A percentile compares a stretch with the other conserved stretches of the same genome.
Evolutionary conservation across 2,113 vertebrate genomes (phyloP).

Genomic region (Narcine bancroftii): DNA sequence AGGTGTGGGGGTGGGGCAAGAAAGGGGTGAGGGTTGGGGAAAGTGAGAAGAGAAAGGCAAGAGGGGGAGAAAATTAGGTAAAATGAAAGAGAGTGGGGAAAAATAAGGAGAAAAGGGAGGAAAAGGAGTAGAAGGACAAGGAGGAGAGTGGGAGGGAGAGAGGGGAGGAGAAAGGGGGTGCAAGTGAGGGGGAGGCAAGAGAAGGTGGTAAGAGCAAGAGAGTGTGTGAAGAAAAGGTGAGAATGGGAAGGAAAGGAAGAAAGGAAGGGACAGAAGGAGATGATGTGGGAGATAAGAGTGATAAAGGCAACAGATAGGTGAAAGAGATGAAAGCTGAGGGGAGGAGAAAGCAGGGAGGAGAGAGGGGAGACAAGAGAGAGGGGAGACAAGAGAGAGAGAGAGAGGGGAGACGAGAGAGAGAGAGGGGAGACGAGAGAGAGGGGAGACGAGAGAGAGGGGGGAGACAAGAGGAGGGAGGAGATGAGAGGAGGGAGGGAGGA

Average conservation of each 20-base stretch:
- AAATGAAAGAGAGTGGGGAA: not conserved
- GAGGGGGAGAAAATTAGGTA: no score
- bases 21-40: not conserved
- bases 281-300: not conserved
- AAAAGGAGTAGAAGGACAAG: no score
- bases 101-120: not conserved
- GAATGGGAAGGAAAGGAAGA: not conserved
- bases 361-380: not conserved
- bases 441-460: no score
- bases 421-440: no score
- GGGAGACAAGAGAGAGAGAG: no score
- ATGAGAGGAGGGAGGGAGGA: no score
- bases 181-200: not conserved
- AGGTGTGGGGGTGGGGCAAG: not conserved
- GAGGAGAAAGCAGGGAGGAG: not conserved
- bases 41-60: not conserved
- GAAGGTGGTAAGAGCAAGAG: not conserved
- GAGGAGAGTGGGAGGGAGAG: no score
- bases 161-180: not conserved
- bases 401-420: no score
- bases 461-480: no score
- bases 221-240: not conserved
- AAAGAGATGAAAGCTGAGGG: rapidly evolving
- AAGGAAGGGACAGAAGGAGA: not conserved
- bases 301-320: not conserved